A percentile compares a stretch with the other conserved stretches of the same genome.
These are phyloP conservation scores for Drosophila paulistorum DNA, from an alignment of 1,140 invertebrate species.

Conservation along the genomic window DNA sequence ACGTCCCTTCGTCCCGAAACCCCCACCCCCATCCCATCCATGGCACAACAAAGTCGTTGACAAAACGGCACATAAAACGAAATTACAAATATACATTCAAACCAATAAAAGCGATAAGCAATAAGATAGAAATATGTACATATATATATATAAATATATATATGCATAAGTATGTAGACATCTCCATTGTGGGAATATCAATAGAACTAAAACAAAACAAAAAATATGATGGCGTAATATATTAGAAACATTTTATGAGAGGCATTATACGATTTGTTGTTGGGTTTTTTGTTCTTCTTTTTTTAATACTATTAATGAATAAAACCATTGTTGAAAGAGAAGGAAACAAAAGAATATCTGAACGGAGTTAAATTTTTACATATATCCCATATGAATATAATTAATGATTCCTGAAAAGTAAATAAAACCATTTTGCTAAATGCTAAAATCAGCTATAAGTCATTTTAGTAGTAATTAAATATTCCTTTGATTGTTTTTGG, in stretches of 20 bases:
- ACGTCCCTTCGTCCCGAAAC: not conserved
- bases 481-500: too few species aligned
- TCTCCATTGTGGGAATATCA: constrained; percentile 9
- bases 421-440: too few species aligned
- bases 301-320: constrained; percentile 40
- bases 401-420: too few species aligned
- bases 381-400: too few species aligned
- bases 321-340: constrained; percentile 22
- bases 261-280: constrained; percentile 16
- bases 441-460: not conserved
- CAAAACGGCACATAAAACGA: constrained; percentile 74
- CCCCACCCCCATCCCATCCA: not conserved
- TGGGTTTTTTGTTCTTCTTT: too few species aligned
- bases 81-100: constrained; percentile 60
- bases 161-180: constrained; percentile 29
- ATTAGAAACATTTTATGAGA: constrained; percentile 52
- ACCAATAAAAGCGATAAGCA: constrained; percentile 41
- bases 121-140: constrained; percentile 32
- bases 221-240: constrained; percentile 60
- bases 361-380: not conserved
- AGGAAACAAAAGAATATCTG: not conserved
- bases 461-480: not conserved
- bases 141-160: constrained; percentile 21
- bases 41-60: constrained; percentile 68
- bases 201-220: constrained; percentile 47